Evolutionary conservation across 2,113 vertebrate species (phyloP).

Genomic region (Sylvia atricapilla): DNA sequence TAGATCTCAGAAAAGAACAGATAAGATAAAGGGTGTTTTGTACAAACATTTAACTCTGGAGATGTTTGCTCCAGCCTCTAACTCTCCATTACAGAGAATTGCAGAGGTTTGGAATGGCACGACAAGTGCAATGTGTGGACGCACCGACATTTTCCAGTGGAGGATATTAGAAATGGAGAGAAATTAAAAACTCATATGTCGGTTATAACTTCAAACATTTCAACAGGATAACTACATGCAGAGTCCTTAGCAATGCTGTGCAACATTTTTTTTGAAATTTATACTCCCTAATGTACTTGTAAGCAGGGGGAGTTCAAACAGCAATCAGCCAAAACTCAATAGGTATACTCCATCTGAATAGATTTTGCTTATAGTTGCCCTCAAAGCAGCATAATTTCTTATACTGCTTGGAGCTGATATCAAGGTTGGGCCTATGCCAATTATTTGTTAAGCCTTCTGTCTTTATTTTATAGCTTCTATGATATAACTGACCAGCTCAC

Average conservation of each 20-base stretch:
- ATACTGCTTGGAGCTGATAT: constrained; percentile 61
- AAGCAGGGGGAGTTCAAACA: constrained; percentile 66
- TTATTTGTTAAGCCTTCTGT: constrained; percentile 62
- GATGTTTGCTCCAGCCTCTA: neutral
- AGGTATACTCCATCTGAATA: constrained; percentile 47
- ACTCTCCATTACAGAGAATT: neutral
- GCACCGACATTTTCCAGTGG: constrained; percentile 1
- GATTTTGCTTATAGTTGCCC: constrained; percentile 57
- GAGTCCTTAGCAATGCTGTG: neutral
- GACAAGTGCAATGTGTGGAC: neutral
- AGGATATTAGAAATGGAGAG: neutral
- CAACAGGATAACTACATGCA: neutral
- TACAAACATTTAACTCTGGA: neutral
- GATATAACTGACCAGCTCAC: constrained; percentile 65
- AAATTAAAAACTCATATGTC: constrained; percentile 45
- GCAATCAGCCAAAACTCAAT: constrained; percentile 67
- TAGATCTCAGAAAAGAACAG: neutral
- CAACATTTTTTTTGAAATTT: constrained; percentile 17
- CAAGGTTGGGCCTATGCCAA: constrained; percentile 62
- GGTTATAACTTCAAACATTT: constrained; percentile 38
- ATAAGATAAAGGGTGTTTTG: neutral
- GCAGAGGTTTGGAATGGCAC: neutral
- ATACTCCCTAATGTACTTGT: constrained; percentile 39
- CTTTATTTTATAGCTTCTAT: constrained; percentile 65
- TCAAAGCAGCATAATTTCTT: constrained; percentile 64